Conservation (phyloP, 1,140 invertebrate genomes). For the Calephelis virginiensis region DNA sequence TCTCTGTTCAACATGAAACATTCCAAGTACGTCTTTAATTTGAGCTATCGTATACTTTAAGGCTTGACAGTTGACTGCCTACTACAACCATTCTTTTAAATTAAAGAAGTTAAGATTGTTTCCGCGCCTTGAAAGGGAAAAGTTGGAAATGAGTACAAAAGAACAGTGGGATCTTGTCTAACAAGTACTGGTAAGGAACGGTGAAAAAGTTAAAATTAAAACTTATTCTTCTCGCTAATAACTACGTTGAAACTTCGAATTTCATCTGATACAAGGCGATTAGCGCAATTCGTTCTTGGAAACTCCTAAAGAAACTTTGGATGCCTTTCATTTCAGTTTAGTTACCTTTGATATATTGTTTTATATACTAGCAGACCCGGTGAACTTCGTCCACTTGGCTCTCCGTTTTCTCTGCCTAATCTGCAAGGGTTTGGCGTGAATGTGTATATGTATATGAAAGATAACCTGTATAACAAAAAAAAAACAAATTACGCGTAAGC, state of each 20-base stretch:
- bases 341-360: too few species aligned
- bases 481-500: too few species aligned
- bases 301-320: background rate
- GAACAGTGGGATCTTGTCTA: slow-evolving; percentile 53
- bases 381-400: too few species aligned
- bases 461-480: too few species aligned
- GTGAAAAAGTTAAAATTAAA: slow-evolving; percentile 64
- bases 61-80: slow-evolving; percentile 4
- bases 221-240: slow-evolving; percentile 51
- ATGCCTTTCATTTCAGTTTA: background rate
- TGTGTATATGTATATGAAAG: too few species aligned
- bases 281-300: slow-evolving; percentile 14
- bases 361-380: too few species aligned
- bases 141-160: slow-evolving; percentile 48
- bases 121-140: slow-evolving; percentile 34
- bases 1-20: background rate
- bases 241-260: slow-evolving; percentile 23
- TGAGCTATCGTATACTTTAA: slow-evolving; percentile 1
- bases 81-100: slow-evolving; percentile 33
- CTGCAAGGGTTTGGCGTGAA: too few species aligned
- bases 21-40: slow-evolving; percentile 5
- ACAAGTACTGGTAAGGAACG: slow-evolving; percentile 50
- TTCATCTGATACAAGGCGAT: slow-evolving; percentile 19
- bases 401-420: too few species aligned
- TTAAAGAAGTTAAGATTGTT: slow-evolving; percentile 57